Conservation (phyloP, 2,888 invertebrate species). For the Gymnocheta viridis region DNA sequence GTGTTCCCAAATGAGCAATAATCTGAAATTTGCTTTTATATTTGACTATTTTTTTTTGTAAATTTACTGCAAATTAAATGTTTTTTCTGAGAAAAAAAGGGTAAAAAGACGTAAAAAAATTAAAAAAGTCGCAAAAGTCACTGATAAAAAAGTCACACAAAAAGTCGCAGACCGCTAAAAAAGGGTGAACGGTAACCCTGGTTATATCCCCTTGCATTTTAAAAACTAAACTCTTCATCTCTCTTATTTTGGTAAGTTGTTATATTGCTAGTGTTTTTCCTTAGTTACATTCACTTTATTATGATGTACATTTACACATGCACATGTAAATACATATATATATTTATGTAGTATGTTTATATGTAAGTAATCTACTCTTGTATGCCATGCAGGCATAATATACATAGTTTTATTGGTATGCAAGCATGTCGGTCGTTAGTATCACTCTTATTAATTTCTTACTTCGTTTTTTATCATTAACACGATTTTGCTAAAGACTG, state of each 20-base stretch:
- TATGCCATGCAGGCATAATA: not conserved
- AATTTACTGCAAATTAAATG: too few relatives aligned
- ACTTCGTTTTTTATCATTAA: slow-evolving; percentile 16
- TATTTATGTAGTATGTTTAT: not conserved
- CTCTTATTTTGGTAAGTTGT: slow-evolving; percentile 4
- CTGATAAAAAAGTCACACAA: too few relatives aligned
- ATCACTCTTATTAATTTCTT: slow-evolving; percentile 21
- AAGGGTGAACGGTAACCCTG: too few relatives aligned
- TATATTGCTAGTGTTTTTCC: not conserved
- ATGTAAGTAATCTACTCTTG: not conserved
- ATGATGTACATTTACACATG: not conserved
- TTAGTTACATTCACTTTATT: slow-evolving; percentile 49
- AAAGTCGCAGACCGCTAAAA: too few relatives aligned
- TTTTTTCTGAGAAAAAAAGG: too few relatives aligned
- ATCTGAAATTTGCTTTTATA: too few relatives aligned
- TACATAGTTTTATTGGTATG: not conserved
- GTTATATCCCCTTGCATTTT: slow-evolving; percentile 30
- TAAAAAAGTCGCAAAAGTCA: too few relatives aligned
- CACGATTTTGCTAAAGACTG: slow-evolving; percentile 9
- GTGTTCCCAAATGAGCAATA: too few relatives aligned
- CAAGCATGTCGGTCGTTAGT: not conserved
- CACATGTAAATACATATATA: not conserved
- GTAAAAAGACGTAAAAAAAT: too few relatives aligned
- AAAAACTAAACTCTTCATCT: slow-evolving; percentile 10
- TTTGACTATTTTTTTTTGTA: too few relatives aligned